Conservation (phyloP, 2,113 vertebrate species). For the Formicarius rufipectus region DNA sequence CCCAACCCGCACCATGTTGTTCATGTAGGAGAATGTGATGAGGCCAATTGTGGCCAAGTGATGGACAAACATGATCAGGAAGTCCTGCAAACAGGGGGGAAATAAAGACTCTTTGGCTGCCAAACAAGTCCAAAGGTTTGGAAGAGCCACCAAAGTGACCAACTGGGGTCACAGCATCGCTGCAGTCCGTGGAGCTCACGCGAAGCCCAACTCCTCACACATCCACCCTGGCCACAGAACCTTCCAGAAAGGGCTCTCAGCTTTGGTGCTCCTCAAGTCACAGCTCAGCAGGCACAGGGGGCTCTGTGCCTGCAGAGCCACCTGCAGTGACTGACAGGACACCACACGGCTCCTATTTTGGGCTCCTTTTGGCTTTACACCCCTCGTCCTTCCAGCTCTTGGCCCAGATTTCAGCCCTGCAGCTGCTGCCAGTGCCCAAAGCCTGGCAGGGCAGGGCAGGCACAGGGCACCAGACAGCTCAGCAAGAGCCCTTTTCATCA, state of each 20-base stretch:
- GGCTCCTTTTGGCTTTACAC: neutral
- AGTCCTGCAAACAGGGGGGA: constrained; percentile 81
- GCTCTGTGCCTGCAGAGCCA: neutral
- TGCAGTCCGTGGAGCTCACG: neutral
- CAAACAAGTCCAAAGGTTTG: neutral
- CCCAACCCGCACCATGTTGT: constrained; percentile 94
- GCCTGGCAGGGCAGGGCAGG: neutral
- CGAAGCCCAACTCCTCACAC: neutral
- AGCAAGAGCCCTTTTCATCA: neutral
- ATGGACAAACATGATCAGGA: constrained; percentile 95
- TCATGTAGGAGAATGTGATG: constrained; percentile 92
- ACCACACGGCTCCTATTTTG: neutral
- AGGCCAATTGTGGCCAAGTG: constrained; percentile 88
- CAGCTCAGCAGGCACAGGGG: neutral
- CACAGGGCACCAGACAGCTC: neutral
- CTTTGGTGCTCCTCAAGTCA: neutral
- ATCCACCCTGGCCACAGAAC: neutral
- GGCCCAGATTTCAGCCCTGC: neutral
- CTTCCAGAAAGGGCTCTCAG: neutral
- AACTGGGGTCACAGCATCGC: neutral
- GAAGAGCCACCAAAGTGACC: neutral
- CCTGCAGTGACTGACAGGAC: neutral
- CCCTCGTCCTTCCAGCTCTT: neutral
- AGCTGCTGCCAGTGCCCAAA: neutral
- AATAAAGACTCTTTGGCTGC: neutral